A percentile compares a stretch with the other conserved stretches of the same genome.
These are phyloP conservation scores for Clarias batrachus DNA, from an alignment of 2,113 vertebrate species.

Conservation along the genomic window DNA sequence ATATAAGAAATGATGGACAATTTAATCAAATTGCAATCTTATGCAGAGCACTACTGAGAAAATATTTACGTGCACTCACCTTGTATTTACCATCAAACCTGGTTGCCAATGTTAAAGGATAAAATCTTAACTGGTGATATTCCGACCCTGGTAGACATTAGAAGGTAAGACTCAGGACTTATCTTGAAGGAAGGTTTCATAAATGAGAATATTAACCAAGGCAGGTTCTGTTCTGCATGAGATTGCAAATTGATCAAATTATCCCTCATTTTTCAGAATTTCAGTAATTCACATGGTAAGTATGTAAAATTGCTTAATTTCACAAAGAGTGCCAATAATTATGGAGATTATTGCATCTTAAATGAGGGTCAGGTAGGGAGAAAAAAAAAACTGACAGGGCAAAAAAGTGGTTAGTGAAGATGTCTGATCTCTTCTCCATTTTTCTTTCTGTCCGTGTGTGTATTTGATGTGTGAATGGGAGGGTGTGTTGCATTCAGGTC, in stretches of 20 bases:
- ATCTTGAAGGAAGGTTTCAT: background rate
- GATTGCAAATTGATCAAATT: background rate
- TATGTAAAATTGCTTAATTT: background rate
- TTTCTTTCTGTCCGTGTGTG: background rate
- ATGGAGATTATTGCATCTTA: background rate
- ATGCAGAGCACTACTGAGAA: no score
- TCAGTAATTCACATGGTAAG: background rate
- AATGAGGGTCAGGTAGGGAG: background rate
- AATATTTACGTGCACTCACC: background rate
- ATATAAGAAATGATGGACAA: no score
- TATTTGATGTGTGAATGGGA: conserved; percentile 36
- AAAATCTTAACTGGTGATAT: background rate
- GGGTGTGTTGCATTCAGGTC: conserved; percentile 4
- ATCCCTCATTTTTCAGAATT: background rate
- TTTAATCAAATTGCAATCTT: no score
- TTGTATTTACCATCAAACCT: background rate
- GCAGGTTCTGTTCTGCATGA: background rate
- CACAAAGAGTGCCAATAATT: background rate
- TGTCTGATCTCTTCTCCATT: background rate
- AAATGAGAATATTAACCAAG: background rate
- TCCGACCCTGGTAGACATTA: background rate
- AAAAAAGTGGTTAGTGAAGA: conserved; percentile 1
- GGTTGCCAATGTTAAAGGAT: background rate
- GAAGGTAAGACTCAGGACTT: background rate
- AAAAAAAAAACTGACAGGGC: background rate